Conservation (phyloP, 2,797 vertebrate genomes). For the Myoxocephalus aenaeus region DNA sequence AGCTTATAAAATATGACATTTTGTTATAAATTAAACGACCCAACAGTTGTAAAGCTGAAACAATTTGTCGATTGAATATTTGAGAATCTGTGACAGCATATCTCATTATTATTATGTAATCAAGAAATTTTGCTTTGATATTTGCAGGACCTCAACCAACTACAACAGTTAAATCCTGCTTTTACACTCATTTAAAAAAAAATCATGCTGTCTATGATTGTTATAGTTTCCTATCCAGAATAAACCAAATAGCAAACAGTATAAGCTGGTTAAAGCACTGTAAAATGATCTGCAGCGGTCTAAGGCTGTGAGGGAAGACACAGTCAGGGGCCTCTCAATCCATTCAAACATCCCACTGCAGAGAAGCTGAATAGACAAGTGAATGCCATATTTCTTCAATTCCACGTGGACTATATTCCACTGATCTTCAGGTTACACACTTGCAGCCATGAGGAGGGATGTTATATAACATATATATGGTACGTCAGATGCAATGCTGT, state of each 20-base stretch:
- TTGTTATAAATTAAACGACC: background rate
- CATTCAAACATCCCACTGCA: background rate
- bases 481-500: background rate
- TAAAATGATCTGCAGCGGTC: background rate
- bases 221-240: constrained; percentile 2
- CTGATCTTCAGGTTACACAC: background rate
- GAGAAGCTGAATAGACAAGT: constrained; percentile 7
- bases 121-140: background rate
- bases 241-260: background rate
- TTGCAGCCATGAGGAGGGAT: background rate
- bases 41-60: background rate
- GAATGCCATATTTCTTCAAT: background rate
- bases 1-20: background rate
- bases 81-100: background rate
- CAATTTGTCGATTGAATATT: background rate
- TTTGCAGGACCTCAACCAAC: background rate
- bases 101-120: background rate
- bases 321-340: background rate
- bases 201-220: background rate
- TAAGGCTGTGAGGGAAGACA: background rate
- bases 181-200: too few species aligned
- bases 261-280: constrained; percentile 5
- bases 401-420: background rate
- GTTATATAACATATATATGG: constrained; percentile 3
- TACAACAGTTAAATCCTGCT: too few species aligned